Percentiles rank a stretch among this genome's conserved stretches.
These are phyloP conservation scores for Scaptomyza tumidula DNA, from an alignment of 2,888 invertebrate genomes.

Conservation along the genomic window DNA sequence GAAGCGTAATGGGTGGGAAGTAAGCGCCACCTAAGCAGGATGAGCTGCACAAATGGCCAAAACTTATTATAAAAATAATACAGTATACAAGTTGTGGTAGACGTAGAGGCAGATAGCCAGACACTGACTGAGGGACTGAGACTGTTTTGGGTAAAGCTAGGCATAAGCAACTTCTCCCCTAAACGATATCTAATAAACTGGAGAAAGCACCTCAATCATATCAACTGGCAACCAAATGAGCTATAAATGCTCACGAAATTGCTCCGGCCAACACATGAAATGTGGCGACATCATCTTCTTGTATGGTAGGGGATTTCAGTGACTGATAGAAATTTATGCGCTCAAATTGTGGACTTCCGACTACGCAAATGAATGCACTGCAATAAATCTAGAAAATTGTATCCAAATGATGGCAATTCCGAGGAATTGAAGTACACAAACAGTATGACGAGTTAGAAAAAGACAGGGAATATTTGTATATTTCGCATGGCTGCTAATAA, in stretches of 20 bases:
- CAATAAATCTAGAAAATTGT: conserved; percentile 58
- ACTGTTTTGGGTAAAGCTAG: conserved; percentile 8
- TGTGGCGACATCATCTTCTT: conserved; percentile 25
- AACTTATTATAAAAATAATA: conserved; percentile 78
- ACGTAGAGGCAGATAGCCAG: background rate
- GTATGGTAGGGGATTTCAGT: conserved; percentile 2
- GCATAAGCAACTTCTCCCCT: conserved; percentile 5
- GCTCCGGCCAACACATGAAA: conserved; percentile 19
- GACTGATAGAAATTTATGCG: conserved; percentile 70
- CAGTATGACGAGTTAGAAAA: conserved; percentile 6
- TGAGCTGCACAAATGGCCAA: conserved; percentile 75
- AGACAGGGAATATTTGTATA: too few relatives aligned
- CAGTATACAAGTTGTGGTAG: conserved; percentile 34
- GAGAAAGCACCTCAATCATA: conserved; percentile 54
- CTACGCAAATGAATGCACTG: conserved; percentile 62
- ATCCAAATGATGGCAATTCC: conserved; percentile 32
- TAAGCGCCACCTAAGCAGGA: conserved; percentile 75
- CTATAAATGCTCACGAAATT: conserved; percentile 70
- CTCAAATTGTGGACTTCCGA: conserved; percentile 67
- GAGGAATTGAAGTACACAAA: conserved; percentile 24
- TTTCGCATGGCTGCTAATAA: conserved; percentile 5
- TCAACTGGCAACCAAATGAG: conserved; percentile 71
- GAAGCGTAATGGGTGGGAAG: conserved; percentile 69
- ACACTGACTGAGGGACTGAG: conserved; percentile 8
- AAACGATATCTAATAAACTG: conserved; percentile 49